A percentile compares a stretch with the other conserved stretches of the same genome.
These are phyloP conservation scores for Xanthorhoe spadicearia DNA, from an alignment of 2,888 invertebrate species.

Conservation along the genomic window DNA sequence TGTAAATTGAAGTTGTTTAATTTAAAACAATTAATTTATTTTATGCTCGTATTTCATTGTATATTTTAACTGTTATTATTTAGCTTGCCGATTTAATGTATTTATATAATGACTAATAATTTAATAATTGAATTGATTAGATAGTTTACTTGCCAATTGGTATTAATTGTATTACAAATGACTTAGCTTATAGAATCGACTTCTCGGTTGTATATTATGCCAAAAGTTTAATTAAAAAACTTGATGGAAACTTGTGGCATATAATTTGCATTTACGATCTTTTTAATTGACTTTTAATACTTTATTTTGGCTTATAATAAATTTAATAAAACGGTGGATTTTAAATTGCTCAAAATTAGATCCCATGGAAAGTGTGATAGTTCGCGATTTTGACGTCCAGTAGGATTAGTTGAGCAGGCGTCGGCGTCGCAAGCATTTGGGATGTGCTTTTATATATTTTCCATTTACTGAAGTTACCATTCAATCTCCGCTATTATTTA, in stretches of 20 bases:
- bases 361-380: constrained; percentile 55
- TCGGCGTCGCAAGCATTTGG: constrained; percentile 5
- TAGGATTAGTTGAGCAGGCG: constrained; percentile 27
- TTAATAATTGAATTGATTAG: constrained; percentile 44
- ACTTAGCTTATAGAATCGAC: constrained; percentile 33
- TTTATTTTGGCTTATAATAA: constrained; percentile 10
- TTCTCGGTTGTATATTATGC: constrained; percentile 17
- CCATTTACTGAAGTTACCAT: constrained; percentile 35
- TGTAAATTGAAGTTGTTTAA: constrained; percentile 53
- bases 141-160: constrained; percentile 68
- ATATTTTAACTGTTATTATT: constrained; percentile 59
- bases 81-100: constrained; percentile 67
- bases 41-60: constrained; percentile 64
- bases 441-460: constrained; percentile 18
- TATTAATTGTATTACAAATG: constrained; percentile 69
- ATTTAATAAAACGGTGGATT: constrained; percentile 27
- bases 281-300: constrained; percentile 8
- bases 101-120: constrained; percentile 50
- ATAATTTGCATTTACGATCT: constrained; percentile 18
- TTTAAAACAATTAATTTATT: constrained; percentile 69
- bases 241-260: constrained; percentile 3
- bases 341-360: constrained; percentile 40
- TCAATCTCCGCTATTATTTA: constrained; percentile 23
- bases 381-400: constrained; percentile 56
- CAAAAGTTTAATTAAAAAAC: constrained; percentile 7